phyloP scores from a whole-genome alignment of 2,888 invertebrate species.

The Oxystoma pomonae region DNA sequence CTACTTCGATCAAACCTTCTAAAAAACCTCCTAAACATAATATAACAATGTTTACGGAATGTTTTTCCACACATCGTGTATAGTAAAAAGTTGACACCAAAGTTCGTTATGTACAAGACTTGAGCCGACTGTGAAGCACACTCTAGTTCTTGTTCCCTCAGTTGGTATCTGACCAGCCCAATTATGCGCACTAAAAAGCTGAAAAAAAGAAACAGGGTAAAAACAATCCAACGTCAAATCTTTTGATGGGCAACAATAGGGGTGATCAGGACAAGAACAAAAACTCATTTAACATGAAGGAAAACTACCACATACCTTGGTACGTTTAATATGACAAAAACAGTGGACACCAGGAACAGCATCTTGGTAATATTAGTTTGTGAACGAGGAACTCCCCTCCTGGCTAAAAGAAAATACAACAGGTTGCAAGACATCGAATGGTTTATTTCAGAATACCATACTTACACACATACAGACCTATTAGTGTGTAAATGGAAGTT shows the following conservation, averaged over 20 bases:
- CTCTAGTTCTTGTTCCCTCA: constrained; percentile 47
- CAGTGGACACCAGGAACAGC: constrained; percentile 61
- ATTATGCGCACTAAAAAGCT: constrained; percentile 55
- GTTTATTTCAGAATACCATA: too few species aligned
- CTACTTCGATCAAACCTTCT: too few species aligned
- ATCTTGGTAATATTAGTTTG: constrained; percentile 57
- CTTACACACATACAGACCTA: background rate
- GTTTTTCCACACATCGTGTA: constrained; percentile 61
- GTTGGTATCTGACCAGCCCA: constrained; percentile 50
- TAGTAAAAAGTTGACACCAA: constrained; percentile 60
- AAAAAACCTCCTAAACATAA: constrained; percentile 17
- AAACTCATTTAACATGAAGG: too few species aligned
- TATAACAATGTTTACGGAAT: constrained; percentile 52
- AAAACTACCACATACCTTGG: too few species aligned
- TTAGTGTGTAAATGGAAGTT: background rate
- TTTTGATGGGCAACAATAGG: too few species aligned
- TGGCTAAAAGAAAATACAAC: background rate
- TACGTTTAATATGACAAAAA: constrained; percentile 59
- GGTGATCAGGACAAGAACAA: too few species aligned
- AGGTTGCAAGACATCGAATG: too few species aligned
- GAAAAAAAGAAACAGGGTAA: constrained; percentile 36
- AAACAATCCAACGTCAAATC: too few species aligned
- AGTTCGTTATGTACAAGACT: constrained; percentile 62
- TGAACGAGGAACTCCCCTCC: background rate
- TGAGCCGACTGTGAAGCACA: constrained; percentile 58